A percentile compares a stretch with the other conserved stretches of the same genome.
These are phyloP conservation scores for Atractosteus spatula DNA, from an alignment of 2,113 vertebrate genomes.

Conservation along the genomic window DNA sequence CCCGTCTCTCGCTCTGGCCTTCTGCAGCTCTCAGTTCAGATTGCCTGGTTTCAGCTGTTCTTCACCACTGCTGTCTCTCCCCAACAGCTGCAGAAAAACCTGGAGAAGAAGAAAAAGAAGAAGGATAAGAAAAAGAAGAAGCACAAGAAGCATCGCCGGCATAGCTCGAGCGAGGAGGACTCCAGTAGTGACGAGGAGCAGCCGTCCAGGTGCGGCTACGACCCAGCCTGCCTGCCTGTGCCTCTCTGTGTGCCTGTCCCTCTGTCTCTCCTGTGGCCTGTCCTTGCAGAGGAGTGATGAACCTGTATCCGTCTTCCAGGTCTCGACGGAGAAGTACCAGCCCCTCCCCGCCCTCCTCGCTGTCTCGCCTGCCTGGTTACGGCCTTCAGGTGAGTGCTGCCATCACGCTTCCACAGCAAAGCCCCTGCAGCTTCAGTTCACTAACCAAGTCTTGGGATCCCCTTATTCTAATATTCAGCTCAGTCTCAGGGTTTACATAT, in stretches of 20 bases:
- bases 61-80: not conserved
- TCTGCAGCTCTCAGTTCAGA: not conserved
- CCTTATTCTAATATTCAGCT: too few species aligned
- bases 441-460: too few species aligned
- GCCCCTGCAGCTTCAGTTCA: too few species aligned
- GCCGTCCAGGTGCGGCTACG: constrained; percentile 36
- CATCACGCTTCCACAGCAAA: not conserved
- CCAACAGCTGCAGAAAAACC: constrained; percentile 82
- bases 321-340: constrained; percentile 52
- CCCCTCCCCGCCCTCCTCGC: constrained; percentile 38
- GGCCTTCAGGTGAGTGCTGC: constrained; percentile 74
- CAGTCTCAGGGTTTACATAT: not conserved
- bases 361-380: constrained; percentile 66
- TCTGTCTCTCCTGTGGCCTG: not conserved
- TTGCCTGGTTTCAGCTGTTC: not conserved
- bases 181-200: constrained; percentile 70
- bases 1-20: not conserved
- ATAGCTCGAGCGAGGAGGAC: constrained; percentile 54
- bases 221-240: not conserved
- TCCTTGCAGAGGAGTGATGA: not conserved
- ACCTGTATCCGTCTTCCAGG: constrained; percentile 46
- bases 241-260: not conserved
- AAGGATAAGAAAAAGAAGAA: constrained; percentile 75
- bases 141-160: constrained; percentile 70
- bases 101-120: constrained; percentile 81